These are phyloP conservation scores for Eupithecia subumbrata DNA, from an alignment of 2,888 invertebrate genomes.

Conservation along the genomic window DNA sequence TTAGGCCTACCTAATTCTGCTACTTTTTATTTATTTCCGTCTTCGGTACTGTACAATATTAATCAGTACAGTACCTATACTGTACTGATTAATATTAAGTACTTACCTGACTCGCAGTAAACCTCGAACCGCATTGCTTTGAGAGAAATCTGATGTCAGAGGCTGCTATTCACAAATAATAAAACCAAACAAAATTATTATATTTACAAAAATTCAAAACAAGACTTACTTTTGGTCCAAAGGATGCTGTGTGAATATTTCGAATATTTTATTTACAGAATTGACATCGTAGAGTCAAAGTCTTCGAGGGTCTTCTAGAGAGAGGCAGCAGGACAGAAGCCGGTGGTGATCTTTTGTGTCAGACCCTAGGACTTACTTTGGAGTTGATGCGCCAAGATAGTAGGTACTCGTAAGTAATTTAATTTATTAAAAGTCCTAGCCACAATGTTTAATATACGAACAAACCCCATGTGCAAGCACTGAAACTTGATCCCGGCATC, in stretches of 20 bases:
- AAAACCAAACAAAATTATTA: not conserved
- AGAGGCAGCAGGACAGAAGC: not conserved
- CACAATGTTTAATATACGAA: not conserved
- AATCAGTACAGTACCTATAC: too few relatives aligned
- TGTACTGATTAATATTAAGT: too few relatives aligned
- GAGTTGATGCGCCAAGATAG: not conserved
- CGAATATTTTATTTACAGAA: not conserved
- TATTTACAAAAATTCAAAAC: not conserved
- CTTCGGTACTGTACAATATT: too few relatives aligned
- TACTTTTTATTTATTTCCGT: too few relatives aligned
- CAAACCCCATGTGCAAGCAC: constrained; percentile 31
- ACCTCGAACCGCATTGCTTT: not conserved
- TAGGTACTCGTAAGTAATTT: too few relatives aligned
- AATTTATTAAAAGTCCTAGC: too few relatives aligned
- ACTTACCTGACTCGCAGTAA: not conserved
- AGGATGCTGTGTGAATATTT: not conserved
- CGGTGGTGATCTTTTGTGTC: not conserved
- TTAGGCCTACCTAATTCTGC: too few relatives aligned
- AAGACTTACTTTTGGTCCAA: not conserved
- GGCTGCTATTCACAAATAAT: too few relatives aligned
- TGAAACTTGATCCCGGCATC: constrained; percentile 56
- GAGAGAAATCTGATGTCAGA: not conserved
- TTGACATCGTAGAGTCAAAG: not conserved
- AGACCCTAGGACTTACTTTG: not conserved
- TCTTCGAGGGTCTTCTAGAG: not conserved